phyloP scores from a whole-genome alignment of 2,113 vertebrate species.

The Cygnus atratus region DNA sequence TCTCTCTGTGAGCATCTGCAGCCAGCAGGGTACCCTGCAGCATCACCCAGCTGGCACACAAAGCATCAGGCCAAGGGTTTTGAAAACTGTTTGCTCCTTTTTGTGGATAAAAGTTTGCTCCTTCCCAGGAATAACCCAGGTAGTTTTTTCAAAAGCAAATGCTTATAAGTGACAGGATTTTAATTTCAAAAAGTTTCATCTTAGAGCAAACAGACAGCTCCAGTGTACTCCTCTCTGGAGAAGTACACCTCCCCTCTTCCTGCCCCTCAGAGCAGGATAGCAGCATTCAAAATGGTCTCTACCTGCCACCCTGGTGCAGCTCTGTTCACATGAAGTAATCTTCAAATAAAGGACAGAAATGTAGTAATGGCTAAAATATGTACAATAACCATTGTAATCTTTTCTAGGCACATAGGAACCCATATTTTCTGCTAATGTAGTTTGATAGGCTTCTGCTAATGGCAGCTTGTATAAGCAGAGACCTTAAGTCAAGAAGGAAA shows the following conservation, averaged over 20 bases:
- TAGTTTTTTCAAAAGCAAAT: background rate
- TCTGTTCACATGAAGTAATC: background rate
- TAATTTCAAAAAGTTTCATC: background rate
- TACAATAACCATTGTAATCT: background rate
- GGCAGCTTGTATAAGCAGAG: background rate
- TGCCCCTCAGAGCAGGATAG: background rate
- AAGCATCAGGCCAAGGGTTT: background rate
- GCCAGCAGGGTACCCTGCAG: background rate
- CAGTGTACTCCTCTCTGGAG: background rate
- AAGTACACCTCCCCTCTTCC: background rate
- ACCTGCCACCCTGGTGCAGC: rapidly evolving
- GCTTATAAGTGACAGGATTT: background rate
- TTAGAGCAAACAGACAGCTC: background rate
- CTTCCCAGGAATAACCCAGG: background rate
- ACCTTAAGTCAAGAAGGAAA: background rate
- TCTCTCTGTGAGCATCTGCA: background rate
- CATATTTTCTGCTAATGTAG: background rate
- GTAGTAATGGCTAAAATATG: constrained; percentile 12
- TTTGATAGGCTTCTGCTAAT: background rate
- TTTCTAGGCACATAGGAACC: background rate
- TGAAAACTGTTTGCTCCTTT: background rate
- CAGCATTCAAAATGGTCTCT: background rate
- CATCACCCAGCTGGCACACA: background rate
- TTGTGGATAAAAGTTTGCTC: background rate
- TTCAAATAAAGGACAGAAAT: constrained; percentile 21